A percentile compares a stretch with the other conserved stretches of the same genome.
These are phyloP conservation scores for Ammospiza caudacuta DNA, from an alignment of 2,113 vertebrate genomes.

Conservation along the genomic window DNA sequence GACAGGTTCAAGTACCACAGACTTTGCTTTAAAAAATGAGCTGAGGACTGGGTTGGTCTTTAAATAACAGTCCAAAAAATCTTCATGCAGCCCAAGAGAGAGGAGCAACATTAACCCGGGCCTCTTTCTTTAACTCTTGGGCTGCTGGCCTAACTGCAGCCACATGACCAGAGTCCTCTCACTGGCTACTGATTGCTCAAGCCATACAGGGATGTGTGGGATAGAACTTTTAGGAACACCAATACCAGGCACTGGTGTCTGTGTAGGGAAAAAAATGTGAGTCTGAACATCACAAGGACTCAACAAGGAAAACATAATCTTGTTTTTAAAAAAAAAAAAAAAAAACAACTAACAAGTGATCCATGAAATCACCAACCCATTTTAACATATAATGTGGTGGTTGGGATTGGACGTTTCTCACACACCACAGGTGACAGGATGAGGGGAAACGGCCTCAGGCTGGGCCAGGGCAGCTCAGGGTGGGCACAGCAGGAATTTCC, in stretches of 20 bases:
- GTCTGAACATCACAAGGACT: not conserved
- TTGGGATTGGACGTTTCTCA: not conserved
- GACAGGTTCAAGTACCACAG: slow-evolving; percentile 40
- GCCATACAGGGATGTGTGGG: no score
- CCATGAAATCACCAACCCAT: not conserved
- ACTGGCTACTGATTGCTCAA: not conserved
- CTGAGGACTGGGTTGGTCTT: not conserved
- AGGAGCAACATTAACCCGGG: not conserved
- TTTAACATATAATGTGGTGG: not conserved
- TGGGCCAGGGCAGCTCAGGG: not conserved
- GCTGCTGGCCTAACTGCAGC: not conserved
- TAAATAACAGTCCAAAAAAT: not conserved
- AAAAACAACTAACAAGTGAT: not conserved
- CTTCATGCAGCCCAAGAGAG: not conserved
- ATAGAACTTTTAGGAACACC: not conserved
- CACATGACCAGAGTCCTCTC: not conserved
- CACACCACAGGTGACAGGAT: not conserved
- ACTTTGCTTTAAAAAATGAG: slow-evolving; percentile 22
- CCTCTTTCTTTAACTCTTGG: not conserved
- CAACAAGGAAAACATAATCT: not conserved
- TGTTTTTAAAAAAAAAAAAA: not conserved
- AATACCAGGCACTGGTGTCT: not conserved
- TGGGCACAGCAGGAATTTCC: not conserved
- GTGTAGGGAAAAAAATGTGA: not conserved
- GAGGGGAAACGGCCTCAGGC: accelerated